Evolutionary conservation across 2,797 vertebrate genomes (phyloP), one percentile per base, ranked within the genome.

Genomic region (Pitangus sulphuratus): DNA sequence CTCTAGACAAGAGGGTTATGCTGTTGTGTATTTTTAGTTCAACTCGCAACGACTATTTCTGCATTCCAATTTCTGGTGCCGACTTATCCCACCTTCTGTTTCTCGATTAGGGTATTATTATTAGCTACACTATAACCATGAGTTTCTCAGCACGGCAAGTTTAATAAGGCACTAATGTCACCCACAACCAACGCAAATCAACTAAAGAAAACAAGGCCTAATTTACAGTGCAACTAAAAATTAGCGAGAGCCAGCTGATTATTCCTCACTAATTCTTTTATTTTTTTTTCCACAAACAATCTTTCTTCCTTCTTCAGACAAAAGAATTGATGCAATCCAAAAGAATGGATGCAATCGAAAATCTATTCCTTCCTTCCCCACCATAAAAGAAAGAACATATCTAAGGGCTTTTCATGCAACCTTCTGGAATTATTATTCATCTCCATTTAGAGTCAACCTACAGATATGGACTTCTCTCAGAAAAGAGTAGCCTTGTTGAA

Each of bases 31-130:
- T 96, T 97, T 97, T 97, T 95, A 96, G 93, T 95, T 89, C 90
- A 82, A 65, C 70, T 31, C 18, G 71, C 77, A 91, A 71, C 0
- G 0, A 89, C 86, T 95, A 93, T 94, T 96, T 95, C 88, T 95
- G 88, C 91, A 57, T 75, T 64, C 44, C 42, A 1, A 61, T 83
- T 96, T 90, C 88, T 94, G 77, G 70, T 64, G 90, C 78, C 0
- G 37, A 96, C 84, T 87, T 94, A 90, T 76, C 78, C 91, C 86
- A 96, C 95, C 95, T 95, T 96, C 96, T 94, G 95, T 94, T 94
- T 95, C 96, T 92, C 45, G 0, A 91, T 80, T 61, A 79, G 50
- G 68, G 28, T 83, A 79, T 96, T 94, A 95, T 97, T 96, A 95
- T 94, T 92, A 96, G 94, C 88, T 80, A 50, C 70, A 31, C 71